Evolutionary conservation across 92 coral and sea anemone species (phyloP).

Genomic region (Actinostola sp.): DNA sequence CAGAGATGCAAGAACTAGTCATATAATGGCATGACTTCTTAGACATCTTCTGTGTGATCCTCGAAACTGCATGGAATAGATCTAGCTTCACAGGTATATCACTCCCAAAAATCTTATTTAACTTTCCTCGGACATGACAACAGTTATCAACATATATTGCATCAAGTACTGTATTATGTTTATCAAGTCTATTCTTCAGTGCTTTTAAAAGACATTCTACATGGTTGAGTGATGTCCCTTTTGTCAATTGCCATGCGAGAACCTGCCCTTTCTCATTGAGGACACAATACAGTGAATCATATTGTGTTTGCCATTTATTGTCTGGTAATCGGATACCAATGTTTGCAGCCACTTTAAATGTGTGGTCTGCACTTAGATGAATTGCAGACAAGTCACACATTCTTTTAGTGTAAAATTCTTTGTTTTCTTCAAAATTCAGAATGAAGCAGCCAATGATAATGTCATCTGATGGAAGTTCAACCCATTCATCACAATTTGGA

Average conservation of each 20-base stretch:
- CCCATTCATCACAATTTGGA: slow-evolving; percentile 5
- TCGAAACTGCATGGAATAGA: slow-evolving; percentile 53
- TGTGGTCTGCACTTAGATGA: slow-evolving; percentile 36
- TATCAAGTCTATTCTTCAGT: slow-evolving; percentile 33
- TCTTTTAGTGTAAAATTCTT: slow-evolving; percentile 17
- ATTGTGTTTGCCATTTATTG: slow-evolving; percentile 30
- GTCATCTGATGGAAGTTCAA: slow-evolving; percentile 40
- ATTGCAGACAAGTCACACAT: slow-evolving; percentile 21
- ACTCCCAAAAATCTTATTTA: slow-evolving; percentile 23
- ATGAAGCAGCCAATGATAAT: slow-evolving; percentile 25
- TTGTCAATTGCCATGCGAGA: slow-evolving; percentile 44
- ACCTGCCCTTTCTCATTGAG: slow-evolving; percentile 41
- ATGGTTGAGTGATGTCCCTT: slow-evolving; percentile 40
- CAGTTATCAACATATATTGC: slow-evolving; percentile 58
- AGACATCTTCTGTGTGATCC: slow-evolving; percentile 39
- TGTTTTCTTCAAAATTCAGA: slow-evolving; percentile 14
- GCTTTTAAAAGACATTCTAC: slow-evolving; percentile 19
- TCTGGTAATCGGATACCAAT: slow-evolving; percentile 18
- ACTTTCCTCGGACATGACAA: slow-evolving; percentile 35
- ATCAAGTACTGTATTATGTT: slow-evolving; percentile 11
- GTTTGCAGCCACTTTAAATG: slow-evolving; percentile 37
- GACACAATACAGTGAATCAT: slow-evolving; percentile 44
- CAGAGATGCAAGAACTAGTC: slow-evolving; percentile 23
- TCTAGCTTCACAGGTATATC: slow-evolving; percentile 51
- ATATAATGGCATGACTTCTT: slow-evolving; percentile 35